Evolutionary conservation across 1,140 invertebrate genomes (phyloP).

Genomic region (Ceratitis capitata): DNA sequence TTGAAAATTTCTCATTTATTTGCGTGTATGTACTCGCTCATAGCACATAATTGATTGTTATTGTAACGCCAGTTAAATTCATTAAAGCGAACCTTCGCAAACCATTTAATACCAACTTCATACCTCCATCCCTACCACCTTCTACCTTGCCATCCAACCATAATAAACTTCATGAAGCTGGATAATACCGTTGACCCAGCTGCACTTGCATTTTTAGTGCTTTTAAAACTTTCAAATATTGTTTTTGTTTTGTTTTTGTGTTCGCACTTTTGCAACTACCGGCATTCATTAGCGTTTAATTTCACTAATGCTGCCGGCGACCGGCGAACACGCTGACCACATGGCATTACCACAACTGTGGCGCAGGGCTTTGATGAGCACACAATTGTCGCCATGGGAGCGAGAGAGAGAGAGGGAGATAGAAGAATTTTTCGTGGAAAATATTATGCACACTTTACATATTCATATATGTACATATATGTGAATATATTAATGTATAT

Average conservation of each 20-base stretch:
- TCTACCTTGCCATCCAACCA: too few relatives aligned
- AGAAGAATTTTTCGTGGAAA: too few relatives aligned
- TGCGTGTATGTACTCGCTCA: too few relatives aligned
- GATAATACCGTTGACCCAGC: background rate
- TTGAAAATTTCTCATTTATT: too few relatives aligned
- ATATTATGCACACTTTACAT: too few relatives aligned
- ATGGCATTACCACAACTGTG: background rate
- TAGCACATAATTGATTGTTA: too few relatives aligned
- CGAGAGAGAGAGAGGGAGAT: too few relatives aligned
- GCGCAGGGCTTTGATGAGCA: background rate
- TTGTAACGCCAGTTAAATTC: background rate
- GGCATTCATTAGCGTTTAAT: slow-evolving; percentile 28
- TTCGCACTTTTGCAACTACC: background rate
- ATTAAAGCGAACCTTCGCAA: background rate
- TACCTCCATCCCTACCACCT: background rate
- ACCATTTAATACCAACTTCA: background rate
- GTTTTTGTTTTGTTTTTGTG: background rate
- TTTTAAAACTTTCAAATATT: background rate
- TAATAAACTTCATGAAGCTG: too few relatives aligned
- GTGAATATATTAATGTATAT: background rate
- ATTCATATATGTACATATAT: too few relatives aligned
- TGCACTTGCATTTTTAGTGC: background rate
- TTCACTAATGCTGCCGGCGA: slow-evolving; percentile 15
- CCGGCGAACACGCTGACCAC: background rate
- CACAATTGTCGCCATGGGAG: background rate